Evolutionary conservation across 2,888 invertebrate species (phyloP).

Genomic region (Rhopalosiphum nymphaeae): DNA sequence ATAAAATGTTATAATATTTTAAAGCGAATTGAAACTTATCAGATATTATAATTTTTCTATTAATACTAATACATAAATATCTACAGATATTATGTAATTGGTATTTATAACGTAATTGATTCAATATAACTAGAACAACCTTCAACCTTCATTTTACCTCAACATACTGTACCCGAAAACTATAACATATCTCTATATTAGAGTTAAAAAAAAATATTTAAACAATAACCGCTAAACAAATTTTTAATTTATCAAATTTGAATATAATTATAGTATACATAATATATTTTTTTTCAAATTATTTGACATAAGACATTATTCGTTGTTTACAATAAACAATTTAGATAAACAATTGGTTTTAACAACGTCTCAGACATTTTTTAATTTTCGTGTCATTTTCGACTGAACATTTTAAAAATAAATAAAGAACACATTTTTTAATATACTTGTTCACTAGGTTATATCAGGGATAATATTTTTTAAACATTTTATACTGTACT

Average conservation of each 20-base stretch:
- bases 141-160: background rate
- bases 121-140: background rate
- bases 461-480: background rate
- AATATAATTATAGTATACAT: background rate
- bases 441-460: background rate
- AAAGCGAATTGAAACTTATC: background rate
- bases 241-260: background rate
- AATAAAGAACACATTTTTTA: background rate
- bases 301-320: background rate
- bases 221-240: background rate
- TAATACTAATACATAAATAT: background rate
- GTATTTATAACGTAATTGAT: background rate
- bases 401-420: background rate
- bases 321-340: background rate
- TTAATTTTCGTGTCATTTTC: background rate
- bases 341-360: background rate
- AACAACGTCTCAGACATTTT: background rate
- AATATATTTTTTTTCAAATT: background rate
- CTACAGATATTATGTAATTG: background rate
- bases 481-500: background rate
- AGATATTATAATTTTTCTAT: background rate
- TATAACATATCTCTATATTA: background rate
- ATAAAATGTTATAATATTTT: background rate
- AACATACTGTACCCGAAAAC: background rate
- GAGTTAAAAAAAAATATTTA: background rate